Evolutionary conservation across 2,797 vertebrate genomes (phyloP).

Genomic region (Pangasius sanitwongsei): DNA sequence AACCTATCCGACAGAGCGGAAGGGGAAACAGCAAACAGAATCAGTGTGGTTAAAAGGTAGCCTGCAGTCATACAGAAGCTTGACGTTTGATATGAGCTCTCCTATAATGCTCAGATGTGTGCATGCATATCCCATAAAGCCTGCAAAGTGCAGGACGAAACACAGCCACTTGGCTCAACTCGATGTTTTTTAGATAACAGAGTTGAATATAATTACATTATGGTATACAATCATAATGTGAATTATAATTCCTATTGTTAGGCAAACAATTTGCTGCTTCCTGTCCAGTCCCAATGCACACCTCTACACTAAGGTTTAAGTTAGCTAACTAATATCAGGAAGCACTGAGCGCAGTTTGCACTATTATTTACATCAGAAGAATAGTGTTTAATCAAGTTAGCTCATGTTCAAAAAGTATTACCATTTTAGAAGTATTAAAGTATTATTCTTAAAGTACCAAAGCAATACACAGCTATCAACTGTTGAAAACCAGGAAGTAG

Average conservation of each 20-base stretch:
- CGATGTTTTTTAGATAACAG: conserved; percentile 45
- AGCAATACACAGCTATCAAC: background rate
- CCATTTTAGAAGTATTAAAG: background rate
- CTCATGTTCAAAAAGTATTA: background rate
- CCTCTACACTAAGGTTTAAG: background rate
- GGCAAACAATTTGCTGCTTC: background rate
- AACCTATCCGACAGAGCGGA: background rate
- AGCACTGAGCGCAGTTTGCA: background rate
- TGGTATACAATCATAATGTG: background rate
- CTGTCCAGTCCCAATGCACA: background rate
- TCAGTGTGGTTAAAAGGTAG: conserved; percentile 18
- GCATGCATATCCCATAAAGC: conserved; percentile 39
- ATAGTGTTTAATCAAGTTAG: background rate
- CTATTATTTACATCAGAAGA: background rate
- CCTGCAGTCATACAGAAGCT: conserved; percentile 42
- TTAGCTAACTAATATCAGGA: background rate
- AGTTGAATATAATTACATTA: conserved; percentile 47
- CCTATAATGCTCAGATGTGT: conserved; percentile 45
- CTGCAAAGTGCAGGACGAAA: conserved; percentile 22
- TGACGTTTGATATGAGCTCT: conserved; percentile 49
- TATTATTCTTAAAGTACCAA: background rate
- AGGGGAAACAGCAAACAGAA: background rate
- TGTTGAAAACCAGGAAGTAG: background rate
- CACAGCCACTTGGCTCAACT: conserved; percentile 18
- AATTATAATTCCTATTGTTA: background rate